phyloP scores from a whole-genome alignment of 2,797 vertebrate species.

The Urosaurus nigricauda region DNA sequence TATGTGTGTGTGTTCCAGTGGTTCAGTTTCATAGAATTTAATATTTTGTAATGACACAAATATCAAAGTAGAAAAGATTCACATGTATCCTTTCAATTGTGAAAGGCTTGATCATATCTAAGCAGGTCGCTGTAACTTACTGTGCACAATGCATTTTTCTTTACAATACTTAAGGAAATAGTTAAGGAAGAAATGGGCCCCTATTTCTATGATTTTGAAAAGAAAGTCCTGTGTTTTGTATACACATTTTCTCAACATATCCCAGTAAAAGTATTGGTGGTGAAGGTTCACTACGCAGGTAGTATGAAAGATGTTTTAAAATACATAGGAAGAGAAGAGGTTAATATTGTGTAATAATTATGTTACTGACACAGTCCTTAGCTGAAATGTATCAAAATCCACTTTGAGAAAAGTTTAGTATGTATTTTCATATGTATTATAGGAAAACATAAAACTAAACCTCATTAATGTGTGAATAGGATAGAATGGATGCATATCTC shows the following conservation, averaged over 20 bases:
- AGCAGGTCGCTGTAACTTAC: too few species aligned
- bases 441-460: background rate
- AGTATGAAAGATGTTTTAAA: background rate
- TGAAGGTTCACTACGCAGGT: background rate
- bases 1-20: background rate
- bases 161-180: constrained; percentile 4
- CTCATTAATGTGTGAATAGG: background rate
- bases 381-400: background rate
- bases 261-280: background rate
- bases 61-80: background rate
- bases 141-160: background rate
- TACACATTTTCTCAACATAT: background rate
- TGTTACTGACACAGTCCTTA: background rate
- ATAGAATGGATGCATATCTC: background rate
- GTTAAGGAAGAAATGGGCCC: background rate
- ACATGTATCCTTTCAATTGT: background rate
- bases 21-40: background rate
- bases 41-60: too few species aligned
- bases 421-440: background rate
- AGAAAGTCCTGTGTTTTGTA: background rate
- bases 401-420: background rate
- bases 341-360: too few species aligned
- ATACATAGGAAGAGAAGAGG: too few species aligned
- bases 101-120: too few species aligned
- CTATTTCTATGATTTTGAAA: background rate